Conservation (phyloP, 1,140 invertebrate genomes). For the Sarcophaga peregrina region DNA sequence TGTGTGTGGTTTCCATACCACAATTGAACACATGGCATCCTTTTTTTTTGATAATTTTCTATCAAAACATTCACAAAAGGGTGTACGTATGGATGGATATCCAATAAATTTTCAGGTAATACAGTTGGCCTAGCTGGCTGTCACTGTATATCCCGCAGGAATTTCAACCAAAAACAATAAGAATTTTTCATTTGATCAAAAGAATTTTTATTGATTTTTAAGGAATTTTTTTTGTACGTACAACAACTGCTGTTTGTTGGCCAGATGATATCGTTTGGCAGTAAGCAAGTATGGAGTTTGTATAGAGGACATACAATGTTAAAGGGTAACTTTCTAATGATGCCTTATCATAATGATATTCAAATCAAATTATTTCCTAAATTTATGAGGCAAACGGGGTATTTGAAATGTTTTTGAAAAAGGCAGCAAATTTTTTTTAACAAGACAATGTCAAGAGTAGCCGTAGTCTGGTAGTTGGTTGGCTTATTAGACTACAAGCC, state of each 20-base stretch:
- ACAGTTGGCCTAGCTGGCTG: not conserved
- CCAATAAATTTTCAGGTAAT: slow-evolving; percentile 16
- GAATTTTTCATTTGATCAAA: not conserved
- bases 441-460: no score
- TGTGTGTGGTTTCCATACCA: not conserved
- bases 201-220: slow-evolving; percentile 17
- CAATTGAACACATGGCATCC: slow-evolving; percentile 3
- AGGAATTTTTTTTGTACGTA: not conserved
- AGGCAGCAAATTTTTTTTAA: not conserved
- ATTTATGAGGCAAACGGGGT: not conserved
- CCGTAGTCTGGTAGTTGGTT: no score
- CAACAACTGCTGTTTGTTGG: slow-evolving; percentile 13
- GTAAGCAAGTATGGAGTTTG: not conserved
- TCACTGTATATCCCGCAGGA: not conserved
- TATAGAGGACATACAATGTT: not conserved
- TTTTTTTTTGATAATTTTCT: not conserved
- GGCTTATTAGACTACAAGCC: no score
- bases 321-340: not conserved
- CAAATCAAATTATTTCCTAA: not conserved
- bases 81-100: not conserved
- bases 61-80: slow-evolving; percentile 10
- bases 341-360: not conserved
- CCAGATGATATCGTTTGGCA: not conserved
- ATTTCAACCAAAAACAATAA: slow-evolving; percentile 3
- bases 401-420: not conserved